These are phyloP conservation scores for Pterostichus madidus DNA, from an alignment of 2,888 invertebrate genomes.

Conservation along the genomic window DNA sequence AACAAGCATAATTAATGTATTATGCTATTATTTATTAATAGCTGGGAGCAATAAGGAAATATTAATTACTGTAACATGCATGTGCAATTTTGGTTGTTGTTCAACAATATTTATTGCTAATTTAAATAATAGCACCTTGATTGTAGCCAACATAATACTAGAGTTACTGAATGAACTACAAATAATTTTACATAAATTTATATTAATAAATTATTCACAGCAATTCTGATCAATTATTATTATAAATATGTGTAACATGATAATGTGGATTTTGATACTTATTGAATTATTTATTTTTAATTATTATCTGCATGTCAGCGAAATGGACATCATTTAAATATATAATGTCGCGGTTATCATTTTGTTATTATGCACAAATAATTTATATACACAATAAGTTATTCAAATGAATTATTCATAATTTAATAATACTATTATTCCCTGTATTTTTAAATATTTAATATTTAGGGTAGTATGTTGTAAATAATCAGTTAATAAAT, in stretches of 20 bases:
- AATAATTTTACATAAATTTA: constrained; percentile 38
- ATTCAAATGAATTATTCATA: background rate
- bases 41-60: background rate
- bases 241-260: background rate
- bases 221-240: constrained; percentile 2
- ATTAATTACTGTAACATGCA: background rate
- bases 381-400: background rate
- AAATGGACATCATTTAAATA: background rate
- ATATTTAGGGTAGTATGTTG: too few relatives aligned
- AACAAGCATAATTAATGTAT: background rate
- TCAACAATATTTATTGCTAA: constrained; percentile 14
- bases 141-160: background rate
- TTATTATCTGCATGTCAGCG: background rate
- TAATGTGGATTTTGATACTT: background rate
- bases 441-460: too few relatives aligned
- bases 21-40: background rate
- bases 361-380: too few relatives aligned
- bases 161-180: background rate
- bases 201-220: background rate
- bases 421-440: background rate
- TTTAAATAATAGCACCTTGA: constrained; percentile 28
- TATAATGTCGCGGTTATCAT: too few relatives aligned
- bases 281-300: constrained; percentile 15
- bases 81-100: constrained; percentile 14
- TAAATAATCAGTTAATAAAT: too few relatives aligned